These are phyloP conservation scores for Motacilla tschutschensis DNA, from an alignment of 2,113 vertebrate species.

Conservation along the genomic window DNA sequence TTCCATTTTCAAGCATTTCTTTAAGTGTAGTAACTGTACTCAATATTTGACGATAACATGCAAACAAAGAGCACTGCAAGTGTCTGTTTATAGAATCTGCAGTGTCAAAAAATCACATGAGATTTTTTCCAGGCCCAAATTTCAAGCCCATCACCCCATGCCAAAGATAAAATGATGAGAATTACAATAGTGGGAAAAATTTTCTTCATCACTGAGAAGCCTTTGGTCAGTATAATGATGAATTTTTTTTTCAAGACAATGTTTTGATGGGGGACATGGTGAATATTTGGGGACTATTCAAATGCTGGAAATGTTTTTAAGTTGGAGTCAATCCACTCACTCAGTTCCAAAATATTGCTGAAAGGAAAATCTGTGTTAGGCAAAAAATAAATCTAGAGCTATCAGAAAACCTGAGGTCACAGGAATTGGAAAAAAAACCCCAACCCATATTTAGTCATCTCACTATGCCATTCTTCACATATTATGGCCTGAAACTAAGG, in stretches of 20 bases:
- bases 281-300: neutral
- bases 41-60: neutral
- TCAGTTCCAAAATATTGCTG: neutral
- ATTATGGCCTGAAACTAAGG: neutral
- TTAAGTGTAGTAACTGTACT: neutral
- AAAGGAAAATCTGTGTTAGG: neutral
- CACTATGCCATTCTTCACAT: neutral
- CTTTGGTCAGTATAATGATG: neutral
- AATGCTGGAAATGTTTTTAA: neutral
- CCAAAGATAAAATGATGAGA: neutral
- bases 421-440: neutral
- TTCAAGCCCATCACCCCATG: neutral
- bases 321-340: neutral
- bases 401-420: neutral
- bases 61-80: neutral
- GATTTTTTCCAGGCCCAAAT: neutral
- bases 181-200: neutral
- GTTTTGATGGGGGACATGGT: neutral
- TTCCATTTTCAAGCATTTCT: neutral
- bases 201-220: neutral
- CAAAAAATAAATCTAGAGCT: neutral
- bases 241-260: neutral
- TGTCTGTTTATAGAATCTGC: neutral
- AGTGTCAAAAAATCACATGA: neutral
- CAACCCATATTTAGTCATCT: neutral